phyloP scores from a whole-genome alignment of 2,113 vertebrate genomes.

The Barbus barbus region DNA sequence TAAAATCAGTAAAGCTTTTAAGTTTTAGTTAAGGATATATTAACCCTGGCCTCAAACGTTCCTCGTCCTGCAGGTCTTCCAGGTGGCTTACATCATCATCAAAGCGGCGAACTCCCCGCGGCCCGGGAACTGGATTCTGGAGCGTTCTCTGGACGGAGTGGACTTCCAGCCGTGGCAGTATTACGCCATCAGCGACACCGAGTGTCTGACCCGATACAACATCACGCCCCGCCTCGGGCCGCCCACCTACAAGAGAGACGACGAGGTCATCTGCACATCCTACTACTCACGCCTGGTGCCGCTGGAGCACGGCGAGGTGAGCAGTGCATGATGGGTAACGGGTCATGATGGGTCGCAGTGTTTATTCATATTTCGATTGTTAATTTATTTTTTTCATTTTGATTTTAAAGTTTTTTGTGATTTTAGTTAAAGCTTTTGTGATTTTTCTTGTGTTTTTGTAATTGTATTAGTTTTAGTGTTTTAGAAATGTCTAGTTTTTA shows the following conservation, averaged over 20 bases:
- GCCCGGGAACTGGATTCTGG: conserved; percentile 96
- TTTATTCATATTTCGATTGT: not conserved
- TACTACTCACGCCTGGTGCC: conserved; percentile 93
- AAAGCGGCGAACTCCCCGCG: conserved; percentile 95
- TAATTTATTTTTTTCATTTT: too few species aligned
- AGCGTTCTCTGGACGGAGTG: conserved; percentile 86
- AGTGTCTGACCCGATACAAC: conserved; percentile 91
- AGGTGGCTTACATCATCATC: conserved; percentile 94
- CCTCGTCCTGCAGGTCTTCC: conserved; percentile 81
- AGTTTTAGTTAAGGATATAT: too few species aligned
- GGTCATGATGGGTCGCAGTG: too few species aligned
- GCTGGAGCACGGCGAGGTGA: conserved; percentile 92
- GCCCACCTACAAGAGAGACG: conserved; percentile 89
- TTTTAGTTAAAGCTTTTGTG: too few species aligned
- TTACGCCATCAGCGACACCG: conserved; percentile 89
- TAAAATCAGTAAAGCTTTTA: too few species aligned
- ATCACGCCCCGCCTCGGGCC: conserved; percentile 87
- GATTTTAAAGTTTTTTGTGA: too few species aligned
- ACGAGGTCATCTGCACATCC: conserved; percentile 97
- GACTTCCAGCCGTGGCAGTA: conserved; percentile 91
- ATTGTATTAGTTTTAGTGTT: too few species aligned
- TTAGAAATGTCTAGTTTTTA: too few species aligned
- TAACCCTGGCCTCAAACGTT: not conserved
- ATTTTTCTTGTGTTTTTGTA: too few species aligned
- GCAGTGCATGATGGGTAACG: not conserved